Evolutionary conservation across 2,888 invertebrate genomes (phyloP).

Genomic region (Thereva unica): DNA sequence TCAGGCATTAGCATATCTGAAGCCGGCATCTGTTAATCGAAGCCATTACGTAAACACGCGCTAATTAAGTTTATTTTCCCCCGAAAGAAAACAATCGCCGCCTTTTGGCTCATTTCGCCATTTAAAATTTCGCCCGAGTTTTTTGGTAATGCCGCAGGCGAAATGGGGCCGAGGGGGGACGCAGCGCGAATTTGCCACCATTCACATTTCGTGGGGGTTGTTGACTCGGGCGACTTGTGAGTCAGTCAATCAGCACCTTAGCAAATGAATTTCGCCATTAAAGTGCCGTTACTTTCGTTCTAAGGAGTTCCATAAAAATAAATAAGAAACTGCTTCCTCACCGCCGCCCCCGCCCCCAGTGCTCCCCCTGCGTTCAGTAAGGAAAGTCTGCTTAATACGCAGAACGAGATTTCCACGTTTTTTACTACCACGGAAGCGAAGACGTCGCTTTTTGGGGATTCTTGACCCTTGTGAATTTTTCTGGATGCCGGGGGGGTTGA

Average conservation of each 20-base stretch:
- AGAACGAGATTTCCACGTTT: no score
- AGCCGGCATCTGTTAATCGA: constrained; percentile 13
- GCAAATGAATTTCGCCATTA: neutral
- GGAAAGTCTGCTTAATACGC: no score
- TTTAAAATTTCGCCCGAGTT: neutral
- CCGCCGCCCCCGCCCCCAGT: no score
- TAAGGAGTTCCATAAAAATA: no score
- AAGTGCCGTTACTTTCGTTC: no score
- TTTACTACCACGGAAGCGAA: neutral
- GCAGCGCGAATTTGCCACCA: constrained; percentile 12
- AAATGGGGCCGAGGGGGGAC: no score
- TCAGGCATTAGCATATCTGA: constrained; percentile 5
- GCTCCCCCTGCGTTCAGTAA: no score
- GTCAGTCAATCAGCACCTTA: no score
- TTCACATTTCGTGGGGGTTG: constrained; percentile 10
- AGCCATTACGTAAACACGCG: constrained; percentile 13
- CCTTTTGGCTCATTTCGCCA: constrained; percentile 2
- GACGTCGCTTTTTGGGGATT: neutral
- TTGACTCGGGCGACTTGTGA: constrained; percentile 1
- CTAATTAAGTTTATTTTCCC: constrained; percentile 31
- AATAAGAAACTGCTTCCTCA: no score
- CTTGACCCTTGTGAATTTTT: neutral
- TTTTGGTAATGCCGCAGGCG: no score
- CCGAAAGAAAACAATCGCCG: constrained; percentile 16
- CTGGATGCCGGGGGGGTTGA: no score